Evolutionary conservation across 2,113 vertebrate species (phyloP).

Genomic region (Misgurnus anguillicaudatus): DNA sequence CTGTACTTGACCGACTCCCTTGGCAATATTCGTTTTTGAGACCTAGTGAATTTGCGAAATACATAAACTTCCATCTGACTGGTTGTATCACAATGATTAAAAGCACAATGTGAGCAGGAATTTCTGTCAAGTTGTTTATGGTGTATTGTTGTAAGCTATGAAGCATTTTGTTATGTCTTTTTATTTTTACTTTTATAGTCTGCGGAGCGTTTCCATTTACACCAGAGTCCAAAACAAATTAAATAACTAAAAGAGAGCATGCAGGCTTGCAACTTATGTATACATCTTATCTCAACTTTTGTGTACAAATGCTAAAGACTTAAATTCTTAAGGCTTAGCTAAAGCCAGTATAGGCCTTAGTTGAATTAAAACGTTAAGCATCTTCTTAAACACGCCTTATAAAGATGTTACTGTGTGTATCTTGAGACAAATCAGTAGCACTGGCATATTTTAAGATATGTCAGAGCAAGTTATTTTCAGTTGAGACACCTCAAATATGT

Average conservation of each 20-base stretch:
- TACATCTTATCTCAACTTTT: too few species aligned
- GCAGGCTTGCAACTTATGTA: neutral
- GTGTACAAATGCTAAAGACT: too few species aligned
- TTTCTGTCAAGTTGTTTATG: neutral
- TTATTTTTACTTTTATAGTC: constrained; percentile 32
- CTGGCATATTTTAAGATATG: too few species aligned
- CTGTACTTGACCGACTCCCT: neutral
- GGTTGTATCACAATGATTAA: constrained; percentile 19
- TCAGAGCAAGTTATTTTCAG: too few species aligned
- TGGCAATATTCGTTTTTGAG: constrained; percentile 13
- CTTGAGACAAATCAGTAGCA: too few species aligned
- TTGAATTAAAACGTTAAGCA: too few species aligned
- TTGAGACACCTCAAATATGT: too few species aligned
- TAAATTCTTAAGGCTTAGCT: too few species aligned
- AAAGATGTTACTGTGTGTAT: too few species aligned
- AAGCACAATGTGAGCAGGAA: neutral
- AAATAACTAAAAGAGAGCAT: constrained; percentile 53
- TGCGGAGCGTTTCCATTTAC: constrained; percentile 1
- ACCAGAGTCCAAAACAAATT: neutral
- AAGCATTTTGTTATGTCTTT: constrained; percentile 11
- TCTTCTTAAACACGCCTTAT: too few species aligned
- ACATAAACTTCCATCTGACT: constrained; percentile 11
- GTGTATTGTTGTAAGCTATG: neutral
- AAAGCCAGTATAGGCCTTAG: too few species aligned
- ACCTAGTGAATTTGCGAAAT: constrained; percentile 26